These are phyloP conservation scores for Sorex maritimensis DNA, from an alignment of 2,797 vertebrate species.

Conservation along the genomic window DNA sequence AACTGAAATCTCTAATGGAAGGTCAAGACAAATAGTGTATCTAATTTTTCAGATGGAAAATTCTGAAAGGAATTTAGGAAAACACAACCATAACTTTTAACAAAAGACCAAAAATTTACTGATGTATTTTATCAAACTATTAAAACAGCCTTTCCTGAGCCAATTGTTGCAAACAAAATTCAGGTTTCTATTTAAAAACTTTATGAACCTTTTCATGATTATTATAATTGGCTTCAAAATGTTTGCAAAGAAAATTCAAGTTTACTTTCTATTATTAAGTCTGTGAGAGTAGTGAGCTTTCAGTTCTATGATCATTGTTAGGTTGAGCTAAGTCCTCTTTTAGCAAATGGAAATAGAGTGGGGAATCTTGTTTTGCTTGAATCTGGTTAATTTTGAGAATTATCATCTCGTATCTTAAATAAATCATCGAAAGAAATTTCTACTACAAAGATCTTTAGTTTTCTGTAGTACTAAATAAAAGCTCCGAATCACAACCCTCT, in stretches of 20 bases:
- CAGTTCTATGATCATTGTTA: not conserved
- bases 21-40: not conserved
- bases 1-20: not conserved
- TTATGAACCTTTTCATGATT: not conserved
- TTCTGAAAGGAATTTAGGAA: not conserved
- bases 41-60: not conserved
- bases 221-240: not conserved
- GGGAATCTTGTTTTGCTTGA: not conserved
- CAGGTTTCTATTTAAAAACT: not conserved
- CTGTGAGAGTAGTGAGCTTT: not conserved
- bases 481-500: not conserved
- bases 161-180: not conserved
- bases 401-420: not conserved
- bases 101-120: not conserved
- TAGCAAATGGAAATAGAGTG: not conserved
- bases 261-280: not conserved
- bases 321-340: not conserved
- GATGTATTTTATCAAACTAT: not conserved
- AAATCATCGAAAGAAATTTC: not conserved
- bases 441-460: not conserved
- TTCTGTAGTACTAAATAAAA: not conserved
- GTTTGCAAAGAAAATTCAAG: not conserved
- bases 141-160: not conserved
- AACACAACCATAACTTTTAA: not conserved
- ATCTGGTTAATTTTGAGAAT: not conserved